Percentiles rank a stretch among this genome's conserved stretches.
Evolutionary conservation across 2,113 vertebrate genomes (phyloP).

Genomic region (Mola mola): DNA sequence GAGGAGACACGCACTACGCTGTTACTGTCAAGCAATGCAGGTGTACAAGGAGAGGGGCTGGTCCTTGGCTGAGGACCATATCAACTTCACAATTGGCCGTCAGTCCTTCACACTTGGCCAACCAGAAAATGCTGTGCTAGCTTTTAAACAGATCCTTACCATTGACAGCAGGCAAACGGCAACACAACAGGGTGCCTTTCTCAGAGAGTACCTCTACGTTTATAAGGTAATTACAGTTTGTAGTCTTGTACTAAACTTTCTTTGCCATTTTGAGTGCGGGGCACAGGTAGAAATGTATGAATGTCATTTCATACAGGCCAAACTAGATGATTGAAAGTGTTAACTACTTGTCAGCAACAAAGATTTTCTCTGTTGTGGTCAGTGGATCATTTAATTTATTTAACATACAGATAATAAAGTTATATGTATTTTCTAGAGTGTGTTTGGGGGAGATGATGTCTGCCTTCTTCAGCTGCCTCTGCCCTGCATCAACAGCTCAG

Average conservation of each 20-base stretch:
- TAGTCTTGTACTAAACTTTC: not conserved
- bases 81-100: conserved; percentile 97
- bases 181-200: conserved; percentile 93
- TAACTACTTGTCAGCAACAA: too few relatives aligned
- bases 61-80: conserved; percentile 97
- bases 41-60: conserved; percentile 97
- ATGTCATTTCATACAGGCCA: too few relatives aligned
- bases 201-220: conserved; percentile 97
- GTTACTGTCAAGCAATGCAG: conserved; percentile 98
- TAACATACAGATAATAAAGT: not conserved
- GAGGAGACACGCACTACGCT: conserved; percentile 94
- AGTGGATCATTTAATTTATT: too few relatives aligned
- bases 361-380: too few relatives aligned
- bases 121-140: conserved; percentile 89
- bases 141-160: conserved; percentile 94
- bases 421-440: conserved; percentile 77
- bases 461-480: conserved; percentile 91
- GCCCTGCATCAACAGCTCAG: conserved; percentile 90
- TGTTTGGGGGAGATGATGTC: conserved; percentile 72
- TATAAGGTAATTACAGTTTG: conserved; percentile 85
- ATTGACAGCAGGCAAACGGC: conserved; percentile 95
- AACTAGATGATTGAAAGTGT: too few relatives aligned
- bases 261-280: too few relatives aligned
- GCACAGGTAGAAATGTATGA: too few relatives aligned
- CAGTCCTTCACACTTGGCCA: conserved; percentile 94